These are phyloP conservation scores for Drosophila persimilis DNA, from an alignment of 1,140 invertebrate genomes.

Conservation along the genomic window DNA sequence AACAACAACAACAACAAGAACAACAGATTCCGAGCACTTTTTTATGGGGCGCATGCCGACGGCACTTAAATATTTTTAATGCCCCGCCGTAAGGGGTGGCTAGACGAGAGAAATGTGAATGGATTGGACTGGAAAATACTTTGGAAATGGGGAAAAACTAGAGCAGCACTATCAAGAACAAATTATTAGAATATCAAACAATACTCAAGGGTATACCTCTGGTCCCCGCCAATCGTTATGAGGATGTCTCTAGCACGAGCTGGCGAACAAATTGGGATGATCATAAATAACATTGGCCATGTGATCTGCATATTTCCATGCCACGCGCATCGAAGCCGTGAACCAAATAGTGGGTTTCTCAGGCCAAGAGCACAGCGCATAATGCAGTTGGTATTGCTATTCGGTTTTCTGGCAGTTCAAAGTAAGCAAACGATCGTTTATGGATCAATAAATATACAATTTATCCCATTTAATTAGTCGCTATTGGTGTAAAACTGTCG, in stretches of 20 bases:
- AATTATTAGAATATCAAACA: too few species aligned
- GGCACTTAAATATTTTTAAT: slow-evolving; percentile 71
- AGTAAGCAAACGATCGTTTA: slow-evolving; percentile 33
- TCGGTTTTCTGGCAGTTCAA: too few species aligned
- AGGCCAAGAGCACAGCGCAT: too few species aligned
- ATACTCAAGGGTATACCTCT: not conserved
- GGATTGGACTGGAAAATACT: slow-evolving; percentile 17
- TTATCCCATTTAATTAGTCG: slow-evolving; percentile 66
- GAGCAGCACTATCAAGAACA: too few species aligned
- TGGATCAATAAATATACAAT: slow-evolving; percentile 68
- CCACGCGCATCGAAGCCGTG: slow-evolving; percentile 35
- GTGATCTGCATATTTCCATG: slow-evolving; percentile 40
- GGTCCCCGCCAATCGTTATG: slow-evolving; percentile 15
- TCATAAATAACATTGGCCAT: slow-evolving; percentile 34
- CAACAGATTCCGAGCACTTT: slow-evolving; percentile 25
- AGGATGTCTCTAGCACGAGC: slow-evolving; percentile 13
- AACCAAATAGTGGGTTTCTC: not conserved
- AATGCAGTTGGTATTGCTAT: slow-evolving; percentile 25
- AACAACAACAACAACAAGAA: not conserved
- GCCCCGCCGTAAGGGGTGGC: slow-evolving; percentile 20
- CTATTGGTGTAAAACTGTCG: slow-evolving; percentile 70
- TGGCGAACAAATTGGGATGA: slow-evolving; percentile 11
- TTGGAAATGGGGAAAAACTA: not conserved
- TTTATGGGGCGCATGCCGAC: slow-evolving; percentile 59
- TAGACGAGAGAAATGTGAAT: slow-evolving; percentile 33